Base-by-base conservation (phyloP, 53 echinoderm and acorn worm species). In the Glandiceps talaboti region DNA sequence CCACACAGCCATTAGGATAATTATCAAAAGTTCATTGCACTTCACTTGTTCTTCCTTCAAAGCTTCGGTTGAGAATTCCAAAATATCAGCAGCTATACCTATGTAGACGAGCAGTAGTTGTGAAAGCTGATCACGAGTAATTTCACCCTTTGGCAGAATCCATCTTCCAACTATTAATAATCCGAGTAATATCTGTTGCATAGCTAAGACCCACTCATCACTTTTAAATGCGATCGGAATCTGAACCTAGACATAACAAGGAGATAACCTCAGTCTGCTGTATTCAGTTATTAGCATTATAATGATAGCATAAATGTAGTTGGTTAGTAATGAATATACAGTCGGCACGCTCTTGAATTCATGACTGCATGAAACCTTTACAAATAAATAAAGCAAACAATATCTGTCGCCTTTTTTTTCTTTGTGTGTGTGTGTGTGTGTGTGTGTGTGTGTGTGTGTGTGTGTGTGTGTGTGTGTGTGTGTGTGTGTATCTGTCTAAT, bases 41-140 rank as follows among this genome's bases (percentile, higher is more conserved):
- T 85, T 82, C 29, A 99, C 90, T 10, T 74, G 79, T 31, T 80
- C 76, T 83, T 93, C 91, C 31, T 89, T 87, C 29, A 99, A 84
- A 30, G 84, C 87, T 83, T 99, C 99, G 28, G 85, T 33, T 72
- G 87, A 89, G 80, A 99, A 99, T 79, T 99, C 99, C 33, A 99
- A 81, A 82, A 94, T 99, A 81, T 99, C 93, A 20, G 99, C 99
- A 0, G 99, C 93, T 88, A 93, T 94, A 33, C 93, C 99, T 79
- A 99, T 89, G 89, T 93, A 91, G 73, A 99, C 99, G n/a, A 99
- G 81, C 27, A 99, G 91, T 6, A 99, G 88, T 75, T 99, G 99
- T 32, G 99, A 99, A 33, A 99, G 88, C 80, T 97, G 93, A 84
- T 97, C 99, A 33, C 99, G 89, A n/a, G 93, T 91, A 30, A 97